phyloP scores from a whole-genome alignment of 2,888 invertebrate genomes.

The Andrena flavipes region DNA sequence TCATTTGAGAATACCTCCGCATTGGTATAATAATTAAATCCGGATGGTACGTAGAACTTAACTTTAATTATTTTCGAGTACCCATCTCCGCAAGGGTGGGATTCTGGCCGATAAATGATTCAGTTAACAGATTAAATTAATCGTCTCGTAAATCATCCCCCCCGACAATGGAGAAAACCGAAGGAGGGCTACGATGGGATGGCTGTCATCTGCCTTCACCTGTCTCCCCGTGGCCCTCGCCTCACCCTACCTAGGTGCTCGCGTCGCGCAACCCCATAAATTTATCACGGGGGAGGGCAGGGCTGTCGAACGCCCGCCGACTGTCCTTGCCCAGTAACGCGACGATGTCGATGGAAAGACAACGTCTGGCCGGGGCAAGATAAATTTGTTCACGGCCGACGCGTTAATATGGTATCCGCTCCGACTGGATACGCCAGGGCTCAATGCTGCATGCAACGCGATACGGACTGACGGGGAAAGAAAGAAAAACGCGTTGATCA shows the following conservation, averaged over 20 bases:
- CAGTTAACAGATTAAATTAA: not conserved
- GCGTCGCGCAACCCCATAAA: constrained; percentile 44
- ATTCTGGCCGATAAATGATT: not conserved
- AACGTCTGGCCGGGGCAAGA: constrained; percentile 68
- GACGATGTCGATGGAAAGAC: constrained; percentile 64
- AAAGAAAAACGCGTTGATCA: constrained; percentile 49
- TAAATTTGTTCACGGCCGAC: constrained; percentile 67
- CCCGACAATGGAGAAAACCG: not conserved
- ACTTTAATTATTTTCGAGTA: too few species aligned
- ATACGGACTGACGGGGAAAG: constrained; percentile 43
- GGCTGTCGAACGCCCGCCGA: constrained; percentile 21
- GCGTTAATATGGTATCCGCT: constrained; percentile 57
- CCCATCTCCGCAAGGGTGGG: not conserved
- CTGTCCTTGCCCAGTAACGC: constrained; percentile 37
- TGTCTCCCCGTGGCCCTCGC: not conserved
- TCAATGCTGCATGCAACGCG: constrained; percentile 56
- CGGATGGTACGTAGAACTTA: too few species aligned
- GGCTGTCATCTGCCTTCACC: not conserved
- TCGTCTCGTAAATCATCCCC: not conserved
- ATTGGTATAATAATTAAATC: too few species aligned
- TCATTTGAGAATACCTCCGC: too few species aligned
- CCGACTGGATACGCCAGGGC: constrained; percentile 50
- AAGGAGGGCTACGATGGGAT: not conserved
- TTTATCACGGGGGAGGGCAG: constrained; percentile 27
- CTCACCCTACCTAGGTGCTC: constrained; percentile 1